Percentiles rank a stretch among this genome's conserved stretches.
These are phyloP conservation scores for Myrmecophaga tridactyla DNA, from an alignment of 2,113 vertebrate genomes.

Conservation along the genomic window DNA sequence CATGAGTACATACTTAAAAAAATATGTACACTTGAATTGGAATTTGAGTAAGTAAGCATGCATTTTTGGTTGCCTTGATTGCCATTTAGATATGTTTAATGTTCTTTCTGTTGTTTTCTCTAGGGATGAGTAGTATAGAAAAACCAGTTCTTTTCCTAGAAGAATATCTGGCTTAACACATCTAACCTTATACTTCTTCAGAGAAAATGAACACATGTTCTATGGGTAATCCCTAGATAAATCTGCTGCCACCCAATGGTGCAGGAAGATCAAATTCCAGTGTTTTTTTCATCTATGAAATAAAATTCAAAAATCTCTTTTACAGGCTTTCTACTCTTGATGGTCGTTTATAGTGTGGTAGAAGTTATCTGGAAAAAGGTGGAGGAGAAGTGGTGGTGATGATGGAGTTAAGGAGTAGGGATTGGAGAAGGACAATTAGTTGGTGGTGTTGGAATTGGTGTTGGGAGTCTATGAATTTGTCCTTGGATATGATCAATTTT, in stretches of 20 bases:
- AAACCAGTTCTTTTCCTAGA: constrained; percentile 54
- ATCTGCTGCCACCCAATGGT: neutral
- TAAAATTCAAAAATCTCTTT: neutral
- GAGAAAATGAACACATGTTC: constrained; percentile 50
- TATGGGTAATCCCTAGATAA: constrained; percentile 45
- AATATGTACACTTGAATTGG: neutral
- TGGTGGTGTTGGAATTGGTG: neutral
- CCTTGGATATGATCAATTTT: neutral
- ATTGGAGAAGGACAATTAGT: neutral
- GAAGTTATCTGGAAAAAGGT: neutral
- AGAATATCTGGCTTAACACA: constrained; percentile 50
- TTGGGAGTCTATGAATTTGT: neutral
- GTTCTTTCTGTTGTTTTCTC: constrained; percentile 13
- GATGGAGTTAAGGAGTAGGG: neutral
- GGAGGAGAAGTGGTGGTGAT: neutral
- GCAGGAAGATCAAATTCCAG: constrained; percentile 34
- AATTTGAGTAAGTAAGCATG: constrained; percentile 29
- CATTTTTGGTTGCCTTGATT: constrained; percentile 26
- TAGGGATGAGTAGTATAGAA: constrained; percentile 3
- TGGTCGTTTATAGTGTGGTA: neutral
- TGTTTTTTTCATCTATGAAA: neutral
- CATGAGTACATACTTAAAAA: neutral
- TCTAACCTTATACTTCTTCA: constrained; percentile 49
- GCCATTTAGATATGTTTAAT: constrained; percentile 41
- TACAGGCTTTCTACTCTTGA: neutral